Evolutionary conservation across 2,888 invertebrate species (phyloP), one percentile per base, ranked within the genome.

Genomic region (Drosophila meridiana): DNA sequence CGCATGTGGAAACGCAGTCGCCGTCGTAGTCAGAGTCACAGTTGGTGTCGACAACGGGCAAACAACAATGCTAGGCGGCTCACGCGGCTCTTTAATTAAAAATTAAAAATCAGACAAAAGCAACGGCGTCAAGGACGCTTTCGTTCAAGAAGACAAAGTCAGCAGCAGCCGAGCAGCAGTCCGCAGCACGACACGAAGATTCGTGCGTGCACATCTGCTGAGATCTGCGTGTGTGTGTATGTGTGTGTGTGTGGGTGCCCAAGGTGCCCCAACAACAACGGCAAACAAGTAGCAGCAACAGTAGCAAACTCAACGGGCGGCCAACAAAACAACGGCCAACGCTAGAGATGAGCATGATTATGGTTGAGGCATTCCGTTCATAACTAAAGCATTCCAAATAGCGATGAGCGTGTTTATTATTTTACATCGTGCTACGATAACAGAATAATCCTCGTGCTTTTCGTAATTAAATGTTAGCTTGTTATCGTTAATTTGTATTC

Each of bases 81-180:
- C 61, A 69, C 36, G 62, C 67, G 53, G 76, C 72, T 76, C 75
- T 87, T 89, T 85, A 85, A 89, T 85, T 85, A 87, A 87, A 86
- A 85, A 89, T 85, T 85, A 87, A 87, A 86, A 85, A 79, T 82
- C 89, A 74, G 84, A 85, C 87, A 87, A 87, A 73, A 76, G 73
- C 58, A 67, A 69, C 53, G 53, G 56, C 82, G 63, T 64, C 85
- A 86, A 86, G 85, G 85, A 86, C 85, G 87, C 83, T 87, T 84
- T 77, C 87, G 80, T 82, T 85, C 56, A 78, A 74, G 60, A 74
- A 77, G 69, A 73, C 77, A 68, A 62, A 79, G 69, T 73, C 73
- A 59, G 68, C 59, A 32, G 9, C 55, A 26, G 45, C 26, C 36
- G 32, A 8, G 42, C 42, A 59, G 48, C 14, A 72, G 45, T 34